phyloP scores from a whole-genome alignment of 2,888 invertebrate species.

The Diarsia dahlii region DNA sequence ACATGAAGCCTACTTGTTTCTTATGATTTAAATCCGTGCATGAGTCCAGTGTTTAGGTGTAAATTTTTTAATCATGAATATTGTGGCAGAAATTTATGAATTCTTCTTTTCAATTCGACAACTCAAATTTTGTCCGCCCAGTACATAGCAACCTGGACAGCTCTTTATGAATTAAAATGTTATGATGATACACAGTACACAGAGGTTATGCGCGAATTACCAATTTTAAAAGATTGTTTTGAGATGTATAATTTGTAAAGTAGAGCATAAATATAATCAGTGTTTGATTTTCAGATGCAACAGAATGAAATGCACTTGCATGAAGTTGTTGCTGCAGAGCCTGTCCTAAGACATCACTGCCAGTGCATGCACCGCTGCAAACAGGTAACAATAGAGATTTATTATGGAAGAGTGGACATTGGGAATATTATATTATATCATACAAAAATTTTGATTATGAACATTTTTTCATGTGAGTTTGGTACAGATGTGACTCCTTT shows the following conservation, averaged over 20 bases:
- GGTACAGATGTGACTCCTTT: too few relatives aligned
- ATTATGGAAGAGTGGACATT: background rate
- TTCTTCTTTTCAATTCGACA: too few relatives aligned
- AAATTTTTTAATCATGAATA: background rate
- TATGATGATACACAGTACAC: background rate
- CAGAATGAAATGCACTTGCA: slow-evolving; percentile 84
- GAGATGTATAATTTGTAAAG: background rate
- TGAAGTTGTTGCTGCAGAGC: slow-evolving; percentile 85
- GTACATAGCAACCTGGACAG: too few relatives aligned
- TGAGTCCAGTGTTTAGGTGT: background rate
- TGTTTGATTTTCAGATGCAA: slow-evolving; percentile 77
- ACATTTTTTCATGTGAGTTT: too few relatives aligned
- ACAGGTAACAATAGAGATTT: slow-evolving; percentile 75
- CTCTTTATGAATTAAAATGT: background rate
- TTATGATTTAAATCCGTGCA: background rate
- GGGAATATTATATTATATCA: background rate
- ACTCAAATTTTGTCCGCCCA: too few relatives aligned
- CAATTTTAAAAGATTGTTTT: background rate
- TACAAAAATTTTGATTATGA: background rate
- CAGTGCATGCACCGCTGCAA: slow-evolving; percentile 88
- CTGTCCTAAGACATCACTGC: slow-evolving; percentile 84
- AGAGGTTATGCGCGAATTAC: background rate
- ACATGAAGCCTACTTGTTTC: slow-evolving; percentile 7
- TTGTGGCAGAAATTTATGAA: background rate
- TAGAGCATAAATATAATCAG: background rate